Conservation (phyloP, 2,113 vertebrate genomes). For the Zapus hudsonius region DNA sequence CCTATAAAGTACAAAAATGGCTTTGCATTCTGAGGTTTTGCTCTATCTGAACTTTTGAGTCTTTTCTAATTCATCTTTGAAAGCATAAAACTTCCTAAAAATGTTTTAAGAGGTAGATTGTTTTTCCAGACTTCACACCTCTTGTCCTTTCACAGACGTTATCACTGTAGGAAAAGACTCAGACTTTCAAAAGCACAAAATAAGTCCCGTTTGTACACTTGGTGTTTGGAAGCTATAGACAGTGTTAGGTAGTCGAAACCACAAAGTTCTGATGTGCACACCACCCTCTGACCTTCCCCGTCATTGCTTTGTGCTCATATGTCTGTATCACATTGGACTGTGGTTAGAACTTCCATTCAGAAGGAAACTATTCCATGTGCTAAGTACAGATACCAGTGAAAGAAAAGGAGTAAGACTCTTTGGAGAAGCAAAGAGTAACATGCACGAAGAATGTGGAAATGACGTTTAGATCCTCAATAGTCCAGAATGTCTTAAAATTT, state of each 20-base stretch:
- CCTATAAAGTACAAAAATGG: background rate
- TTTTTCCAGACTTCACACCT: background rate
- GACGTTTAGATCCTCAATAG: background rate
- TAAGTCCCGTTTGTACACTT: background rate
- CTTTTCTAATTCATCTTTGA: background rate
- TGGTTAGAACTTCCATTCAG: background rate
- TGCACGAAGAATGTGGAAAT: background rate
- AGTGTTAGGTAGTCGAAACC: background rate
- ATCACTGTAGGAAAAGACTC: background rate
- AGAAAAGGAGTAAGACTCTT: background rate
- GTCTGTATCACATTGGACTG: background rate
- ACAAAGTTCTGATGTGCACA: background rate
- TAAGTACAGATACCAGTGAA: background rate
- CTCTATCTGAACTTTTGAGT: background rate
- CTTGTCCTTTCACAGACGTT: background rate
- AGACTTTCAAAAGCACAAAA: background rate
- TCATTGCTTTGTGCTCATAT: background rate
- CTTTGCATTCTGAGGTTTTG: background rate
- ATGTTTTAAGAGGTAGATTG: background rate
- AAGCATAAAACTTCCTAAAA: background rate
- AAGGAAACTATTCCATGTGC: background rate
- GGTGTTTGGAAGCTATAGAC: background rate
- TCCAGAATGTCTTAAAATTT: background rate
- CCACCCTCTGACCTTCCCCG: background rate
- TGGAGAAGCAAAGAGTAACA: background rate